phyloP scores from a whole-genome alignment of 2,888 invertebrate genomes.

The Micoletzkya japonica region DNA sequence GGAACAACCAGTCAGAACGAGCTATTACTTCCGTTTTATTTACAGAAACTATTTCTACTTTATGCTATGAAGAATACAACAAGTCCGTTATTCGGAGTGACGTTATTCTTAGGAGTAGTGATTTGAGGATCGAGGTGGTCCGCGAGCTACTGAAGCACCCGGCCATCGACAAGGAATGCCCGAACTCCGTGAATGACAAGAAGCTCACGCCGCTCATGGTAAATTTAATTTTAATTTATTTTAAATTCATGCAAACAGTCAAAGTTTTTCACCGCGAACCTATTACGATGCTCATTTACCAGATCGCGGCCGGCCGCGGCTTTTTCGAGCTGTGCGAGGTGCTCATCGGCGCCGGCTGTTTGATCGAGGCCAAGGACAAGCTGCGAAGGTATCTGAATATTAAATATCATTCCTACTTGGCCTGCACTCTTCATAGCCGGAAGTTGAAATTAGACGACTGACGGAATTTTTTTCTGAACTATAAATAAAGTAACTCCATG shows the following conservation, averaged over 20 bases:
- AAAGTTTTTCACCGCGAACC: background rate
- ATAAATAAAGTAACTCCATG: no score
- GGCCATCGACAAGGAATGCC: conserved; percentile 31
- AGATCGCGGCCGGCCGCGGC: conserved; percentile 43
- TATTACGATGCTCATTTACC: background rate
- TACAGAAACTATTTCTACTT: no score
- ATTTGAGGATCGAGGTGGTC: conserved; percentile 29
- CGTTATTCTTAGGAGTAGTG: background rate
- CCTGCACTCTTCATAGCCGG: no score
- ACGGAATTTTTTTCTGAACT: no score
- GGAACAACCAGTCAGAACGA: conserved; percentile 57
- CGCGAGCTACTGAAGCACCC: conserved; percentile 25
- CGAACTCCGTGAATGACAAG: conserved; percentile 28
- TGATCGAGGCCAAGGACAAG: conserved; percentile 65
- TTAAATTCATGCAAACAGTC: background rate
- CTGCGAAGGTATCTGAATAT: no score
- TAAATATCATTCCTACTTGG: no score
- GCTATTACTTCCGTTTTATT: no score
- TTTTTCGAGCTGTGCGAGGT: conserved; percentile 41
- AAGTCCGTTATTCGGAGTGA: no score
- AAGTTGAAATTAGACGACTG: no score
- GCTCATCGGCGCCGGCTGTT: conserved; percentile 65
- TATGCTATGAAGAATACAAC: no score
- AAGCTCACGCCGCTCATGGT: conserved; percentile 35
- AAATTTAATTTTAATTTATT: background rate